These are phyloP conservation scores for Lycaon pictus DNA, from an alignment of 2,113 vertebrate species.

Conservation along the genomic window DNA sequence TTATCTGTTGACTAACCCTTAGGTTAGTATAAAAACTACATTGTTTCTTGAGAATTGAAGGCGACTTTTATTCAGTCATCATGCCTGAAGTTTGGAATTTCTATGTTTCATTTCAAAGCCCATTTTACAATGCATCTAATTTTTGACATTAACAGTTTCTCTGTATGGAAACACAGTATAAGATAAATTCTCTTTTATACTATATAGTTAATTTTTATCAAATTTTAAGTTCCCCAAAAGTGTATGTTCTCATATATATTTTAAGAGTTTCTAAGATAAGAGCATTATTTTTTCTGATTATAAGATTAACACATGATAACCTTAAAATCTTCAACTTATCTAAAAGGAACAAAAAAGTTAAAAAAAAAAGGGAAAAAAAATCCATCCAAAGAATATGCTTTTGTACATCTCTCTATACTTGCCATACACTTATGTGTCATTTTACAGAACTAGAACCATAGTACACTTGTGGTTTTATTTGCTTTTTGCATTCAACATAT, in stretches of 20 bases:
- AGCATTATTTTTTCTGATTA: background rate
- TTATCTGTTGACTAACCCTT: conserved; percentile 60
- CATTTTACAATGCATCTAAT: background rate
- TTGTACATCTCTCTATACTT: background rate
- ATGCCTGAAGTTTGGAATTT: background rate
- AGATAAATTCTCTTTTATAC: background rate
- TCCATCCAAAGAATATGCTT: background rate
- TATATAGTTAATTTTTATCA: conserved; percentile 26
- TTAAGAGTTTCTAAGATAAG: background rate
- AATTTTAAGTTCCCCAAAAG: background rate
- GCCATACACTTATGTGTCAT: background rate
- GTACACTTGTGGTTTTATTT: background rate
- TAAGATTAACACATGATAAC: background rate
- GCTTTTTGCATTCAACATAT: background rate
- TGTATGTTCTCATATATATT: background rate
- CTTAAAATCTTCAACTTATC: background rate
- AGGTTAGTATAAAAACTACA: background rate
- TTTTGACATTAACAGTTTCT: background rate
- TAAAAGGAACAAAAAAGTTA: background rate
- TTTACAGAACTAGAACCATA: background rate
- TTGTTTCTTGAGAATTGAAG: background rate
- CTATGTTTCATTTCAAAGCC: background rate
- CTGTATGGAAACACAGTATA: background rate
- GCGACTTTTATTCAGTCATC: background rate
- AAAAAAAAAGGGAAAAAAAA: background rate